These are phyloP conservation scores for Glareola pratincola DNA, from an alignment of 2,113 vertebrate species.

Conservation along the genomic window DNA sequence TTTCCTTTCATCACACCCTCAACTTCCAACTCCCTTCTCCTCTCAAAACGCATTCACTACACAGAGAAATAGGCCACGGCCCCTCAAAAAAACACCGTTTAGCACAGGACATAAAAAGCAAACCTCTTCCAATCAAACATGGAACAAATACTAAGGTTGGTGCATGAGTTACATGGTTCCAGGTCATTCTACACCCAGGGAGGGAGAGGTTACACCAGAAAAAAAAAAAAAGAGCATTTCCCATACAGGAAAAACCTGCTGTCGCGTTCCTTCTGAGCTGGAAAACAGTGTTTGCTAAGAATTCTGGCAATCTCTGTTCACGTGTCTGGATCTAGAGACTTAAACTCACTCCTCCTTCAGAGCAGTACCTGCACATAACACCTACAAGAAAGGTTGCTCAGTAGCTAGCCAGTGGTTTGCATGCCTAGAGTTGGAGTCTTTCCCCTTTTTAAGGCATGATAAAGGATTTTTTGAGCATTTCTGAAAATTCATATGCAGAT, in stretches of 20 bases:
- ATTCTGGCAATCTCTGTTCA: neutral
- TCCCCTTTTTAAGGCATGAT: neutral
- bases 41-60: neutral
- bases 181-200: neutral
- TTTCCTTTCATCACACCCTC: neutral
- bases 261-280: fast-evolving
- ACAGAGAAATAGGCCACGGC: neutral
- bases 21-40: neutral
- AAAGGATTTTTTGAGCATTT: neutral
- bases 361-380: neutral
- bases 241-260: neutral
- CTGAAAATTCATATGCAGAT: neutral
- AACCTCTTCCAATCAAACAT: neutral
- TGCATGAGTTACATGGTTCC: neutral
- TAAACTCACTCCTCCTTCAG: neutral
- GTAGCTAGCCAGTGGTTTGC: neutral
- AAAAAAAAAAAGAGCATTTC: neutral
- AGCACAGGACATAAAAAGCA: neutral
- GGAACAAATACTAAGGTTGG: neutral
- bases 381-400: too few relatives aligned
- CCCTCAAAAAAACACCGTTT: fast-evolving
- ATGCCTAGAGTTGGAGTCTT: neutral
- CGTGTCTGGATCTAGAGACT: too few relatives aligned
- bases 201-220: neutral
- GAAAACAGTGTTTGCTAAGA: neutral